Base-by-base conservation (phyloP, 2,113 vertebrate genomes). In the Atlantisia rogersi region DNA sequence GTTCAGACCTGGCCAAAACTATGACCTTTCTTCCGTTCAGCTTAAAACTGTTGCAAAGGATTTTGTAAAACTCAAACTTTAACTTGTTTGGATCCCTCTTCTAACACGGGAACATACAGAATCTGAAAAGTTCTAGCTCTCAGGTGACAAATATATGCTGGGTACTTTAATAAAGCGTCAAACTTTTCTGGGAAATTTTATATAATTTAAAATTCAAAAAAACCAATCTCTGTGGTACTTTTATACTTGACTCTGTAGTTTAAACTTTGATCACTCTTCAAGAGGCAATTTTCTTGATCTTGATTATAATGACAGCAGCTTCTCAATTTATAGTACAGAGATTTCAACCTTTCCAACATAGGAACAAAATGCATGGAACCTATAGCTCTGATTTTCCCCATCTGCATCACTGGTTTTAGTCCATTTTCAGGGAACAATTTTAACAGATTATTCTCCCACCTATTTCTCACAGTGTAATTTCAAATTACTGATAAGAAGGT, bases 401-500 rank as follows among this genome's bases (percentile, higher is more conserved):
- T 10, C 28, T 39, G 18, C 17, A n/a, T 10, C 73, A 39, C 5
- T 16, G 8, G 16, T 56, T 77, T 84, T 50, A 40, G n/a, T 29
- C 22, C 6, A 29, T 4, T 71, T 52, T 42, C 10, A 76, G 59
- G 17, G 6, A 50, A 63, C 0, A 0, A 3, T 26, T 86, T 71
- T 85, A 26, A 76, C 5, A 16, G 22, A n/a, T 53, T 76, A 79
- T 65, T 71, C 21, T 71, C 8, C 39, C 12, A 29, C 2, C 0
- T 68, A 29, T 8, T 85, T 53, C 39, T 82, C 32, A 53, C 25
- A 29, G 46, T 32, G 37, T 81, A 52, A 53, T 81, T 91, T 81
- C 32, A 68, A 75, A 55, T 46, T 37, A 46, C 12, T 42, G 20
- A 19, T 60, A 82, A 2, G 19, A 63, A 80, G 46, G 40, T 20